Conservation (phyloP, 2,797 vertebrate genomes). For the Gallinago solitaria region DNA sequence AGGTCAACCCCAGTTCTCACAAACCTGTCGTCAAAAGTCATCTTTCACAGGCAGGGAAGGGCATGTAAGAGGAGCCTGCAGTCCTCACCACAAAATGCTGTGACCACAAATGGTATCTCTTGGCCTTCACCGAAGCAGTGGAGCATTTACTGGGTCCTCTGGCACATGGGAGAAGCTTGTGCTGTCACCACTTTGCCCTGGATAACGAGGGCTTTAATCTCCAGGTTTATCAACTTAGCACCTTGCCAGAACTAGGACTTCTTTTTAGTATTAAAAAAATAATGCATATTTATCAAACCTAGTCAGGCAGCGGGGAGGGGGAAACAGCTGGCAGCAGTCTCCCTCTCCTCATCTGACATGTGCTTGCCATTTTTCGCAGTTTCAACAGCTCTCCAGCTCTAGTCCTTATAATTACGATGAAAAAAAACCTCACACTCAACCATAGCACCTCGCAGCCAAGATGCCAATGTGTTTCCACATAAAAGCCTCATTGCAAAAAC, state of each 20-base stretch:
- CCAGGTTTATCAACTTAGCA: slow-evolving; percentile 26
- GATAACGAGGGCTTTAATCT: not conserved
- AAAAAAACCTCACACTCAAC: not conserved
- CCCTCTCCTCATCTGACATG: slow-evolving; percentile 31
- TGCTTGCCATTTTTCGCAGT: slow-evolving; percentile 11
- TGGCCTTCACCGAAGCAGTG: not conserved
- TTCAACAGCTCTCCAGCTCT: slow-evolving; percentile 45
- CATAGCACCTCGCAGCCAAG: not conserved
- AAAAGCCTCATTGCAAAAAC: not conserved
- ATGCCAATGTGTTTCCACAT: slow-evolving; percentile 17
- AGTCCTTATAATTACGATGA: slow-evolving; percentile 10
- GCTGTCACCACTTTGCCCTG: not conserved
- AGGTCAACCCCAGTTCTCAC: not conserved
- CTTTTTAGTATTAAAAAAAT: slow-evolving; percentile 32
- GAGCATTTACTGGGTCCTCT: not conserved
- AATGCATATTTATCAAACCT: slow-evolving; percentile 39
- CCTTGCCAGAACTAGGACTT: slow-evolving; percentile 36
- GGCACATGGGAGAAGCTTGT: accelerated
- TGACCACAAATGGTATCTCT: not conserved
- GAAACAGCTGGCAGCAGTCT: slow-evolving; percentile 37
- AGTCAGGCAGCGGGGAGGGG: not conserved
- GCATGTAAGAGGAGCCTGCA: not conserved
- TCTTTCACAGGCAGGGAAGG: not conserved
- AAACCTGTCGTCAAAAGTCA: not conserved
- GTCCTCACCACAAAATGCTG: not conserved